Evolutionary conservation across 2,888 invertebrate species (phyloP), one percentile per base, ranked within the genome.

Genomic region (Orthosia cruda): DNA sequence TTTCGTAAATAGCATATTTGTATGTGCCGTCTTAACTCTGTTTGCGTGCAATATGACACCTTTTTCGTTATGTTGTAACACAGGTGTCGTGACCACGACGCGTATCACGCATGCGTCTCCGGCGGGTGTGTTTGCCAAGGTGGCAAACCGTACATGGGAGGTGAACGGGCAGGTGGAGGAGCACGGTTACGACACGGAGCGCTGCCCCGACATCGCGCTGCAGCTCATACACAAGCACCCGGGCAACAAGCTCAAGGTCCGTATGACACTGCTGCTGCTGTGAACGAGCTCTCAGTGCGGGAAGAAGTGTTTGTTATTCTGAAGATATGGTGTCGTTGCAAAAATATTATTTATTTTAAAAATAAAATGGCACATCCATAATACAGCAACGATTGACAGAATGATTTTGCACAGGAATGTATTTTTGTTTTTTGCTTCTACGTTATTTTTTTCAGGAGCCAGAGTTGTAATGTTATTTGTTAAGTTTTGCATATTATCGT

Each of bases 71-170:
- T 55, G 7, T 18, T 64, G 40, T 15, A 55, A 49, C 13, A 84
- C 96, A 77, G 98, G 98, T 11, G 90, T 98, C 5, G 98, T 98
- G 11, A 98, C 98, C 0, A 98, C 98, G 0, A 98, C 98, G 0
- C 96, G 98, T 68, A 96, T 98, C 0, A 98, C 98, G 0, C 98
- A 98, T 91, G 98, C 98, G 0, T 98, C 98, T 4, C 98, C 98
- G 0, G 97, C 98, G 0, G 97, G 97, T 1, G 94, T 97, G 0
- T 98, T 97, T 90, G 98, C 98, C 0, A 97, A 97, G 88, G 94
- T 95, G 0, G 97, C 98, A 0, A 94, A 97, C 79, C 97, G 98
- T 0, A 93, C 97, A 81, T 98, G 98, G 97, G 98, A 98, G 92
- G 97, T 95, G 86, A 98, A 98, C 90, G 93, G 90, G 0, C 96